phyloP scores from a whole-genome alignment of 2,113 vertebrate genomes.

The Astur gentilis region DNA sequence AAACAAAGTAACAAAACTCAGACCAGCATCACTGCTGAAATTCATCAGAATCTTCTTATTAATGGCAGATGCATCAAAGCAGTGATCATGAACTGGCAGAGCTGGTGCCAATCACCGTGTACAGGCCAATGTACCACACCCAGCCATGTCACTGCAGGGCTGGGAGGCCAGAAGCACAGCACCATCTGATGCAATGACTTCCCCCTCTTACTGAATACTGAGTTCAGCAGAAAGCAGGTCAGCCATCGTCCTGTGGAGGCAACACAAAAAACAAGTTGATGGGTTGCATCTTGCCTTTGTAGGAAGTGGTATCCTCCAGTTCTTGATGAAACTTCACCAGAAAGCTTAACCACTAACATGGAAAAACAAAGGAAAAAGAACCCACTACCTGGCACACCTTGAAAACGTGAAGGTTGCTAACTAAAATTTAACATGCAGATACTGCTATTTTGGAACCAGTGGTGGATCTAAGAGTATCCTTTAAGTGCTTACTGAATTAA shows the following conservation, averaged over 20 bases:
- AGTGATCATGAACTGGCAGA: background rate
- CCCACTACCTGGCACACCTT: background rate
- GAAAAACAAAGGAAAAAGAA: background rate
- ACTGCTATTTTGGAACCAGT: background rate
- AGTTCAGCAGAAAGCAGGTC: background rate
- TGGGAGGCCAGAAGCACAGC: background rate
- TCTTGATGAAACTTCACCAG: background rate
- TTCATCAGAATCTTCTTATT: background rate
- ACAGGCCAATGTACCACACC: background rate
- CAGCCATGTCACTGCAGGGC: rapidly evolving
- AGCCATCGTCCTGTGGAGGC: rapidly evolving
- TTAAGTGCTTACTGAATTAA: background rate
- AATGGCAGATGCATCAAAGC: background rate
- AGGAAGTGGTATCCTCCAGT: background rate
- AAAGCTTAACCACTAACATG: background rate
- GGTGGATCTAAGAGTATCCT: background rate
- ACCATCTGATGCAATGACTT: background rate
- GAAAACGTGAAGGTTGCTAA: background rate
- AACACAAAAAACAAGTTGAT: background rate
- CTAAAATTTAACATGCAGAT: background rate
- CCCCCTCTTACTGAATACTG: background rate
- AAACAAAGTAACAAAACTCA: background rate
- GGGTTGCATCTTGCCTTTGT: background rate
- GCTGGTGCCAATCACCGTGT: background rate
- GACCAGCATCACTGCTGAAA: background rate